Base-by-base conservation (phyloP, 2,888 invertebrate genomes). In the Neocrepidodera transversa region DNA sequence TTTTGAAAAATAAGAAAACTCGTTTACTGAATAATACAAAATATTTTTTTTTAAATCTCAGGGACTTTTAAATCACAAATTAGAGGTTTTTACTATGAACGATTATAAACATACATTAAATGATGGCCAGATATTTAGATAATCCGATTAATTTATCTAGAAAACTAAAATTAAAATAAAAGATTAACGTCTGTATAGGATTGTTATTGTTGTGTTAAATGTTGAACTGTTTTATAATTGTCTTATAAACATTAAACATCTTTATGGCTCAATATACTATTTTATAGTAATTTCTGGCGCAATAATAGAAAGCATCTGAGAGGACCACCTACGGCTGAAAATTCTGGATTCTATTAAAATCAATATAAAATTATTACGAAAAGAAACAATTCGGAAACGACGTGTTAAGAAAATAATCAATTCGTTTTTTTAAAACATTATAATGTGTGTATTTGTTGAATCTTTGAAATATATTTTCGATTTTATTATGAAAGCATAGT, bases 221-320 rank as follows among this genome's bases (percentile, higher is more conserved):
- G 66, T 69, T 65, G 58, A 50, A 38, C 63, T 63, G 63, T 66
- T 67, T 67, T 68, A 65, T 67, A 68, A 68, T 67, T 51, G 62
- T 58, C 58, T 54, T 45, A 61, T 63, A 63, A 62, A 62, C 62
- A 62, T 62, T 56, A 40, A 53, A 59, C 47, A 58, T 49, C 48
- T 62, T 58, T 52, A 56, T 56, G 30, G 60, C 51, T 4, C 45
- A 54, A 55, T 51, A 55, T 51, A 60, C 60, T 47, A 51, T 60
- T 60, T 59, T 60, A 54, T 54, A 36, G 45, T 54, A 53, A 43
- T 32, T 43, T 35, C 36, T 2, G 36, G n/a, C 32, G 43, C 53
- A 54, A 36, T 54, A 47, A 47, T 47, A 54, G 36, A 47, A 54
- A 54, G 23, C 36, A 35, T 54, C 45, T 20, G 54, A 54, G n/a